Base-by-base conservation (phyloP, 2,888 invertebrate species). In the Rhodophaea formosa region DNA sequence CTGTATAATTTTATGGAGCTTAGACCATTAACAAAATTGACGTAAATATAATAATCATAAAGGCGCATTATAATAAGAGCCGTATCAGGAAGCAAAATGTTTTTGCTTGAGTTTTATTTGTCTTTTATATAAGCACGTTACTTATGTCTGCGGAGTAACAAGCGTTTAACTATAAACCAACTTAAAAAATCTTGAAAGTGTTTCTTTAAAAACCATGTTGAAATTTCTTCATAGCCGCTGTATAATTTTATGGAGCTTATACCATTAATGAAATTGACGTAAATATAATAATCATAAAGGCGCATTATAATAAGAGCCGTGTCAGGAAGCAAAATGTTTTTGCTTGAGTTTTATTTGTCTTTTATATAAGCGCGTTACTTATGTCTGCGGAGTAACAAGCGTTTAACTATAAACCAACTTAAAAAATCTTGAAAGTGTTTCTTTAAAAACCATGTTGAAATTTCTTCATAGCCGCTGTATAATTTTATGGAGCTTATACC, bases 131-230 rank as follows among this genome's bases (percentile, higher is more conserved):
- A 30, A 56, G 52, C 30, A 30, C 56, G 47, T 49, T 56, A 56
- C 56, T 56, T 56, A 56, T 56, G 56, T 71, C 75, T 77, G n/a
- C 68, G 75, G 76, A 77, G 79, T 81, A 82, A 84, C 84, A 84
- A 79, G 73, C 84, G 75, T 83, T 86, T 85, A 85, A 86, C 82
- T 81, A n/a, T n/a, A n/a, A n/a, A n/a, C n/a, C n/a, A n/a, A n/a
- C n/a, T n/a, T n/a, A n/a, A n/a, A n/a, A n/a, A n/a, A n/a, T n/a
- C n/a, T n/a, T n/a, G n/a, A n/a, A n/a, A n/a, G n/a, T n/a, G n/a
- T n/a, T n/a, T n/a, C n/a, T n/a, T 44, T 15, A 1, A 44, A 44
- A 15, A 44, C n/a, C 15, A 14, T 1, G 15, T 15, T 0, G n/a
- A 7, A 6, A 44, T 44, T 14, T 14, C 14, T 14, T 44, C 43